Base-by-base conservation (phyloP, 2,888 invertebrate genomes). In the Drosophila silvestris region DNA sequence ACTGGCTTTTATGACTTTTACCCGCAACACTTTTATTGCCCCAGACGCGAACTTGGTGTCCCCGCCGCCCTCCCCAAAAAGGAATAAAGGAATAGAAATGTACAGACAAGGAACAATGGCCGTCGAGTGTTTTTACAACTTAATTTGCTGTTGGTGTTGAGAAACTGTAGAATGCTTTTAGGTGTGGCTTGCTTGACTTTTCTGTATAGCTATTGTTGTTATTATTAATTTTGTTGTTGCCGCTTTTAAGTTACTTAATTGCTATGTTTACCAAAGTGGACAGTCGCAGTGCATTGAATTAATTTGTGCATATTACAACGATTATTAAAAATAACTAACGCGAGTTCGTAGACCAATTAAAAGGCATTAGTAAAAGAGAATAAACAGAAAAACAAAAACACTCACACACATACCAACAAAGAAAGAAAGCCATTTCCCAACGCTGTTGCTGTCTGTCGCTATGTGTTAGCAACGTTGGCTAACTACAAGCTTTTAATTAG, bases 1-100 rank as follows among this genome's bases (percentile, higher is more conserved):
- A 70, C 83, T 77, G 65, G 77, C 72, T 79, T 82, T 90, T 90
- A 88, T 87, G 86, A 90, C 88, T 83, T 83, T 77, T 74, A 77
- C 77, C 61, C 64, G 74, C 86, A 89, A 79, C 81, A 76, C 69
- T 85, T 87, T 89, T 89, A 89, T 85, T 77, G 73, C 81, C 66
- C 73, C 81, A 69, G 78, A 75, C 77, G 67, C 60, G 62, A 64
- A n/a, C 53, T 50, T 44, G 32, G 1, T 16, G 16, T 26, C 66
- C 66, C 39, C 35, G 7, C 5, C 9, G 19, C 3, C n/a, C 28
- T 2, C 12, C 6, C 2, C 14, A 37, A n/a, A n/a, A 50, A 19
- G 37, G 32, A 52, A n/a, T 47, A 52, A 33, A 51, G 41, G 12
- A 50, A 47, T 47, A 54, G 54, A 57, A 59, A 26, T 26, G 62